Percentiles rank a stretch among this genome's conserved stretches.
phyloP scores from a whole-genome alignment of 1,140 invertebrate genomes.

The Drosophila burlai region DNA sequence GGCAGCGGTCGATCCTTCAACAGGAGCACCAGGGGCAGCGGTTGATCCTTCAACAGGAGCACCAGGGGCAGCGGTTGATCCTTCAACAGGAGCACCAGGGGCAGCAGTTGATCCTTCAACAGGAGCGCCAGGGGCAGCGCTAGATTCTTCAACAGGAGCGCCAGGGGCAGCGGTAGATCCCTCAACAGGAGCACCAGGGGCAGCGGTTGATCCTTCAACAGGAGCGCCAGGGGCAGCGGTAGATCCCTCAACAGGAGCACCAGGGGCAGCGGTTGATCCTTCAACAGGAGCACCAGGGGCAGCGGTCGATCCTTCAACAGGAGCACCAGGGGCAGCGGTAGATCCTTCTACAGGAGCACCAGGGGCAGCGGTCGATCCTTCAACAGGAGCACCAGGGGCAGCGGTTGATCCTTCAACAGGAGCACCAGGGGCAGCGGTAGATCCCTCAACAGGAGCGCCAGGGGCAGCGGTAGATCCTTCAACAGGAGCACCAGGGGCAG shows the following conservation, averaged over 20 bases:
- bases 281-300: slow-evolving; percentile 22
- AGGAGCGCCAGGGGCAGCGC: slow-evolving; percentile 1
- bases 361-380: no score
- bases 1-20: no score
- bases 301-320: slow-evolving; percentile 2
- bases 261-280: slow-evolving; percentile 18
- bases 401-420: no score
- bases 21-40: no score
- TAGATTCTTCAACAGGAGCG: slow-evolving; percentile 9
- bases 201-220: background rate
- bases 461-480: background rate
- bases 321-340: slow-evolving; percentile 15
- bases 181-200: slow-evolving; percentile 13
- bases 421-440: slow-evolving; percentile 4
- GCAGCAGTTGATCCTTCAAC: background rate
- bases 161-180: slow-evolving; percentile 8
- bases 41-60: no score
- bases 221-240: no score
- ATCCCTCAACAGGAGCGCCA: slow-evolving; percentile 4
- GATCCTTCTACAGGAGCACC: no score
- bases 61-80: background rate
- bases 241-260: background rate
- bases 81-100: slow-evolving; percentile 21
- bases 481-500: slow-evolving; percentile 3
- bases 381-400: no score